Evolutionary conservation across 1,140 invertebrate species (phyloP).

Genomic region (Drosophila prosaltans): DNA sequence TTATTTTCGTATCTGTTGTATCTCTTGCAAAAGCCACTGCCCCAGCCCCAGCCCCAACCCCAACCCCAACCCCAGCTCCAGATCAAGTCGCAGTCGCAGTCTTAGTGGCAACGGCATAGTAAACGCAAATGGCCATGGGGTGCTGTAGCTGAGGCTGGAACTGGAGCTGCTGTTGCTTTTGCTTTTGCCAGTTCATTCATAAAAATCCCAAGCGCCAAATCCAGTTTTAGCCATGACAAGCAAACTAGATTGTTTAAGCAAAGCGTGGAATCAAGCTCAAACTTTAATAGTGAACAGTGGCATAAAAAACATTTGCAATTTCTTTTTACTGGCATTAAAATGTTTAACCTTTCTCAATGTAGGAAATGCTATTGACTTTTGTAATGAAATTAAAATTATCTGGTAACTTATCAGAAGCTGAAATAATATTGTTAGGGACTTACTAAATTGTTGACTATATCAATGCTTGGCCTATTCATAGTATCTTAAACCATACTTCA

Average conservation of each 20-base stretch:
- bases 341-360: too few species aligned
- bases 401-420: too few species aligned
- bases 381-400: too few species aligned
- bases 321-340: too few species aligned
- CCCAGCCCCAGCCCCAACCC: slow-evolving; percentile 50
- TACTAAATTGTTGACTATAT: too few species aligned
- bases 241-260: slow-evolving; percentile 79
- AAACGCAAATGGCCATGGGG: slow-evolving; percentile 78
- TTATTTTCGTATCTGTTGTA: slow-evolving; percentile 55
- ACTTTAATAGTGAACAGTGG: slow-evolving; percentile 54
- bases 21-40: slow-evolving; percentile 67
- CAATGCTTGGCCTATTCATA: too few species aligned
- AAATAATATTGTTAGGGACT: too few species aligned
- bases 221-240: slow-evolving; percentile 71
- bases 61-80: background rate
- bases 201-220: slow-evolving; percentile 79
- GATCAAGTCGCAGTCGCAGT: slow-evolving; percentile 37
- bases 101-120: slow-evolving; percentile 45
- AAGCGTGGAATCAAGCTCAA: slow-evolving; percentile 68
- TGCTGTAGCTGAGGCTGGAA: slow-evolving; percentile 46
- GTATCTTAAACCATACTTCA: too few species aligned
- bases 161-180: slow-evolving; percentile 28
- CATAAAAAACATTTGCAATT: background rate
- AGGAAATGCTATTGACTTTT: too few species aligned
- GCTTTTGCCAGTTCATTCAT: slow-evolving; percentile 74